Evolutionary conservation across 2,888 invertebrate species (phyloP).

Genomic region (Pediacus dermestoides): DNA sequence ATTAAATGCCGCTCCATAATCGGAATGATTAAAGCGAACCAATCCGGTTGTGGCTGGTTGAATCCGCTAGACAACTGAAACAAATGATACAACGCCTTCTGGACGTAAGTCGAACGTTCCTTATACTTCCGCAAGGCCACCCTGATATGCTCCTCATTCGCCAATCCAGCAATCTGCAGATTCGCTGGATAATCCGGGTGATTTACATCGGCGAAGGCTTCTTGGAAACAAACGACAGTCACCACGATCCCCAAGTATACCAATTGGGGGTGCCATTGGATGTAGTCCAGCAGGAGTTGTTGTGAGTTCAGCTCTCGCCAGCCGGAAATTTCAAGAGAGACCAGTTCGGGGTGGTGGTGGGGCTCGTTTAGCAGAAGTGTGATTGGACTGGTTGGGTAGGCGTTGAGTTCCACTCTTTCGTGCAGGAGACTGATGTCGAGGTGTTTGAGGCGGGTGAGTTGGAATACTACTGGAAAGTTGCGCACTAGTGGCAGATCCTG

Average conservation of each 20-base stretch:
- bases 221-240: slow-evolving; percentile 39
- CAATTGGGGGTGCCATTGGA: slow-evolving; percentile 39
- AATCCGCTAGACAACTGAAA: slow-evolving; percentile 52
- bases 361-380: slow-evolving; percentile 51
- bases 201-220: slow-evolving; percentile 33
- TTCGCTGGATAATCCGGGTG: slow-evolving; percentile 30
- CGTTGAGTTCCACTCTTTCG: slow-evolving; percentile 35
- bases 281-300: slow-evolving; percentile 32
- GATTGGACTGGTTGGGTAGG: slow-evolving; percentile 23
- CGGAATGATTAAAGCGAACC: slow-evolving; percentile 58
- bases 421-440: slow-evolving; percentile 44
- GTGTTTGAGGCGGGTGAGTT: slow-evolving; percentile 37
- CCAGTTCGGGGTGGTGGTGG: slow-evolving; percentile 53
- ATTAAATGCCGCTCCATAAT: slow-evolving; percentile 51
- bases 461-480: slow-evolving; percentile 27
- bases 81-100: slow-evolving; percentile 64
- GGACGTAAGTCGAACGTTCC: slow-evolving; percentile 58
- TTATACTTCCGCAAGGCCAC: slow-evolving; percentile 58
- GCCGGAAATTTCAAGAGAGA: slow-evolving; percentile 63
- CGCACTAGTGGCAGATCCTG: slow-evolving; percentile 37
- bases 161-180: slow-evolving; percentile 39
- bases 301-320: slow-evolving; percentile 37
- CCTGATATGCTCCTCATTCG: slow-evolving; percentile 43
- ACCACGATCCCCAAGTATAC: slow-evolving; percentile 44
- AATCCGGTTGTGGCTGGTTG: slow-evolving; percentile 57